Percentiles rank a stretch among this genome's conserved stretches.
Evolutionary conservation across 2,113 vertebrate genomes (phyloP).

Genomic region (Anarhynchus alexandrinus): DNA sequence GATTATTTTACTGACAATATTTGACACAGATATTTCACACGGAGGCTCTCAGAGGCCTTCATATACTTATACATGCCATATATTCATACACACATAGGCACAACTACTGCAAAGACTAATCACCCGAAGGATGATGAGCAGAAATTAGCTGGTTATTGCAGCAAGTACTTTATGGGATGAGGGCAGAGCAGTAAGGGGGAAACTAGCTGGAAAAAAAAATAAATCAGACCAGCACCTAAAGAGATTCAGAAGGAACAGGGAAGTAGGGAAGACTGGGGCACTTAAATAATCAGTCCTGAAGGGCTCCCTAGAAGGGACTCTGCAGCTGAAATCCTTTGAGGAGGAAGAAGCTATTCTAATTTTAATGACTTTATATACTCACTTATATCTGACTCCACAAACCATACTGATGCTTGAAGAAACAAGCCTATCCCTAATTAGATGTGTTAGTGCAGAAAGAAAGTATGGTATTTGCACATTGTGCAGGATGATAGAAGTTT

Average conservation of each 20-base stretch:
- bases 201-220: background rate
- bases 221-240: background rate
- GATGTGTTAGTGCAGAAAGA: background rate
- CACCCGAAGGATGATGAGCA: background rate
- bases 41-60: background rate
- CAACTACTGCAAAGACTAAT: background rate
- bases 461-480: background rate
- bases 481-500: background rate
- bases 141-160: background rate
- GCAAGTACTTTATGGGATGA: background rate
- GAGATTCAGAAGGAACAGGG: background rate
- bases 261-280: background rate
- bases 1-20: background rate
- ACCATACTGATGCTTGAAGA: background rate
- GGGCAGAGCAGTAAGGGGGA: background rate
- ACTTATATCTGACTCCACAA: background rate
- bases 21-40: background rate
- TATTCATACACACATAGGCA: background rate
- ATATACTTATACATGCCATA: background rate
- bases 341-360: background rate
- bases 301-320: background rate
- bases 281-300: background rate
- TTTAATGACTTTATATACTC: background rate
- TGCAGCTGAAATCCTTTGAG: background rate
- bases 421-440: background rate